Percentiles rank a stretch among this genome's conserved stretches.
These are phyloP conservation scores for Platyrinchus mystaceus DNA, from an alignment of 2,797 vertebrate species.

Conservation along the genomic window DNA sequence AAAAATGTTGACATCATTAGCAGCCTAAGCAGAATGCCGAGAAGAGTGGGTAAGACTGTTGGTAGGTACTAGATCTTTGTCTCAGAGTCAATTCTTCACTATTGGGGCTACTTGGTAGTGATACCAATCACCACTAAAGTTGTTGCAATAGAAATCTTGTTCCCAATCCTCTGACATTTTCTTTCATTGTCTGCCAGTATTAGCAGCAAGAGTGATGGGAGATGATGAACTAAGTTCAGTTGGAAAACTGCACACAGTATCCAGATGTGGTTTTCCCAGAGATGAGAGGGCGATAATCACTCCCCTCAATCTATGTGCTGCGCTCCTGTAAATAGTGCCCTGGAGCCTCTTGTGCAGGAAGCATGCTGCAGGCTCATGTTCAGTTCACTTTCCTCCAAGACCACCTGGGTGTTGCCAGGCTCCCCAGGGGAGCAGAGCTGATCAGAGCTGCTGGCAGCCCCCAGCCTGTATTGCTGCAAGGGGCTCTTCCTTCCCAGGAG, in stretches of 20 bases:
- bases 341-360: background rate
- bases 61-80: background rate
- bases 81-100: background rate
- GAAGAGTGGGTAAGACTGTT: background rate
- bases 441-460: background rate
- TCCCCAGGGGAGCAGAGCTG: background rate
- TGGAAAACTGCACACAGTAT: background rate
- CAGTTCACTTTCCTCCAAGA: background rate
- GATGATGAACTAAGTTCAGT: background rate
- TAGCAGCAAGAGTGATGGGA: background rate
- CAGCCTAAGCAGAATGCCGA: background rate
- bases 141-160: background rate
- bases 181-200: background rate
- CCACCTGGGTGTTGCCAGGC: background rate
- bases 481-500: background rate
- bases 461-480: background rate
- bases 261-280: background rate
- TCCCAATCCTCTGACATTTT: background rate
- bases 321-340: background rate
- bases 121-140: background rate
- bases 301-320: background rate
- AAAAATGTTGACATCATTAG: background rate
- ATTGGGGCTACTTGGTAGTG: background rate
- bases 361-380: background rate
- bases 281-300: background rate